Conservation (phyloP, 1,140 invertebrate species). For the Octopus sinensis region DNA sequence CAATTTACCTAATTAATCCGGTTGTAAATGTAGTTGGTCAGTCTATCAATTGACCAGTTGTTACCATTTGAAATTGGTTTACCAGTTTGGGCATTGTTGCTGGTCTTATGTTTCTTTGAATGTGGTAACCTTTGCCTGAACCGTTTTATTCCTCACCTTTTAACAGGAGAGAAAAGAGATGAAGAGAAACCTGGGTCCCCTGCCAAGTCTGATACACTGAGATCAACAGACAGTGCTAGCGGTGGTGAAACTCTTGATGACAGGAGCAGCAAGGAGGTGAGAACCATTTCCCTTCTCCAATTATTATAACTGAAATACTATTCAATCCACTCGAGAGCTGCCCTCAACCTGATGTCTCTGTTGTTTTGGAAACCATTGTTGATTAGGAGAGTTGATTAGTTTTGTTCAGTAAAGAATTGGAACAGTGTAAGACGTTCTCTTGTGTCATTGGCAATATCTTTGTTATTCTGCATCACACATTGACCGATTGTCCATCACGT, state of each 20-base stretch:
- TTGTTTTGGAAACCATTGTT: not conserved
- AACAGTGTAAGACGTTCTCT: not conserved
- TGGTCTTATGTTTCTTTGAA: no score
- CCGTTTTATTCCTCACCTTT: not conserved
- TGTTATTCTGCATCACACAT: not conserved
- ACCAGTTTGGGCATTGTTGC: no score
- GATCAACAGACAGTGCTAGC: conserved; percentile 52
- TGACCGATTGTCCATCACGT: not conserved
- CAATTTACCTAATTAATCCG: no score
- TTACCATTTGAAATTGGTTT: no score
- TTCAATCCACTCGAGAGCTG: not conserved
- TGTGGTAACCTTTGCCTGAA: no score
- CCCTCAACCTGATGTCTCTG: not conserved
- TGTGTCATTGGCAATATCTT: not conserved
- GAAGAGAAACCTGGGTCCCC: conserved; percentile 49
- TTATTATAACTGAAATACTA: not conserved
- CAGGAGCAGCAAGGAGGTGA: conserved; percentile 51
- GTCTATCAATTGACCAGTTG: no score
- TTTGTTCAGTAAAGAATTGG: not conserved
- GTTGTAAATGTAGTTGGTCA: no score
- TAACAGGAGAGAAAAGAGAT: conserved; percentile 41
- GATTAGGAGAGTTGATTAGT: not conserved
- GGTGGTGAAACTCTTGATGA: conserved; percentile 53
- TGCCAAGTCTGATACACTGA: conserved; percentile 52
- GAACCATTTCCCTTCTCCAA: not conserved